Percentiles rank a stretch among this genome's conserved stretches.
Conservation (phyloP, 2,797 vertebrate species). For the Picus viridis region DNA sequence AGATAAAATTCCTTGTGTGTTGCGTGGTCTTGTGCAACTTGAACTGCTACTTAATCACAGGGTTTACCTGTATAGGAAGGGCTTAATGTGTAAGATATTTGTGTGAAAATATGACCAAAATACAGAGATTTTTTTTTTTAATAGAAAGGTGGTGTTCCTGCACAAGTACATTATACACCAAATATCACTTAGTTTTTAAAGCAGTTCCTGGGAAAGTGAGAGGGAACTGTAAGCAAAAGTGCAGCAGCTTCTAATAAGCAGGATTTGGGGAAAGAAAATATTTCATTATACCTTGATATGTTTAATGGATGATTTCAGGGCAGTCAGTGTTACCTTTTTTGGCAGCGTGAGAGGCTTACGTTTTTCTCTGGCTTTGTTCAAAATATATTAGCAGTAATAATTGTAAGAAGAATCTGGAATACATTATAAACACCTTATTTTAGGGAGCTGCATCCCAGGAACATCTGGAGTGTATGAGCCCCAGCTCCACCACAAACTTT, state of each 20-base stretch:
- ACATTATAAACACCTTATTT: neutral
- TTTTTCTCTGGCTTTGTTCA: neutral
- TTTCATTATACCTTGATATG: neutral
- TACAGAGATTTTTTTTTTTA: neutral
- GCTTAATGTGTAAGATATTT: neutral
- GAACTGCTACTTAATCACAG: neutral
- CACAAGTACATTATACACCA: neutral
- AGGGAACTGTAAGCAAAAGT: neutral
- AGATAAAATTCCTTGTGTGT: neutral
- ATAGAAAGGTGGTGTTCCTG: neutral
- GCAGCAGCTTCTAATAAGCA: neutral
- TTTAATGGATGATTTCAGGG: neutral
- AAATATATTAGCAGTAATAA: neutral
- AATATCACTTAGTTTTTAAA: neutral
- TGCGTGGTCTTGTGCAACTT: neutral
- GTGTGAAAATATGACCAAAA: neutral
- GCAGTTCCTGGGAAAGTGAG: neutral
- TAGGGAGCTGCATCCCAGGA: neutral
- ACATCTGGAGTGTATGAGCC: neutral
- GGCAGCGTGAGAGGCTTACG: neutral
- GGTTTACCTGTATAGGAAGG: neutral
- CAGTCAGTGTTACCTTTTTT: neutral
- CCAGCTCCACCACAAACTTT: neutral
- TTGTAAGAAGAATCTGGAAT: neutral
- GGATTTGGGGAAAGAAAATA: neutral